Evolutionary conservation across 1,140 invertebrate species (phyloP).

Genomic region (Helicoverpa armigera): DNA sequence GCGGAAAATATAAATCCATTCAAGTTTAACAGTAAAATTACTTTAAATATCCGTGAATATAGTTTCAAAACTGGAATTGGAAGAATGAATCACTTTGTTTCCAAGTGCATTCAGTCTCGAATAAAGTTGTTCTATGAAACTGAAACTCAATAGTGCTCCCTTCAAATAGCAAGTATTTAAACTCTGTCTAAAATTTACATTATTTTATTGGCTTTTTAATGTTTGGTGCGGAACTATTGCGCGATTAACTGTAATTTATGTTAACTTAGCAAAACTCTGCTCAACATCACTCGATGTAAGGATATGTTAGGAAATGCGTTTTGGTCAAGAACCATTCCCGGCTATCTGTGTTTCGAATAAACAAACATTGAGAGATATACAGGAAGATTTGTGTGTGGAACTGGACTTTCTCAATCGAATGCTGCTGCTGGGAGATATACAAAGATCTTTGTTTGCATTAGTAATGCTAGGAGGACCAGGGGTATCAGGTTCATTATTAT

Average conservation of each 20-base stretch:
- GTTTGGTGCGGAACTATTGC: background rate
- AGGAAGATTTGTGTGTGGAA: slow-evolving; percentile 40
- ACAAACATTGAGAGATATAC: slow-evolving; percentile 41
- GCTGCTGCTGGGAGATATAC: slow-evolving; percentile 11
- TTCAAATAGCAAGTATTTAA: background rate
- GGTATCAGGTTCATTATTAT: slow-evolving; percentile 6
- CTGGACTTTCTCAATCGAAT: slow-evolving; percentile 46
- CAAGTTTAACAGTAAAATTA: slow-evolving; percentile 25
- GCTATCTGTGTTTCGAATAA: slow-evolving; percentile 29
- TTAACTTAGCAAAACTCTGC: slow-evolving; percentile 41
- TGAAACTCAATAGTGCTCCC: background rate
- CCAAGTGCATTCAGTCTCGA: slow-evolving; percentile 6
- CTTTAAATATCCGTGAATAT: background rate
- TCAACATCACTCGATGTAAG: slow-evolving; percentile 49
- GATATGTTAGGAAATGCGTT: slow-evolving; percentile 11
- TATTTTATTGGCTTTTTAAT: slow-evolving; percentile 37
- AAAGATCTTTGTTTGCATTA: slow-evolving; percentile 34
- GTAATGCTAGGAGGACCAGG: slow-evolving; percentile 10
- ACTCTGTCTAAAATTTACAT: background rate
- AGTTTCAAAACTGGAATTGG: slow-evolving; percentile 10
- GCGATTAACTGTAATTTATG: slow-evolving; percentile 30
- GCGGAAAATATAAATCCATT: background rate
- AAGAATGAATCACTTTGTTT: slow-evolving; percentile 16
- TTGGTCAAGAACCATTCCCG: slow-evolving; percentile 40
- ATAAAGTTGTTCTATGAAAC: slow-evolving; percentile 18